These are phyloP conservation scores for Gallirallus australis DNA, from an alignment of 2,797 vertebrate genomes.

Conservation along the genomic window DNA sequence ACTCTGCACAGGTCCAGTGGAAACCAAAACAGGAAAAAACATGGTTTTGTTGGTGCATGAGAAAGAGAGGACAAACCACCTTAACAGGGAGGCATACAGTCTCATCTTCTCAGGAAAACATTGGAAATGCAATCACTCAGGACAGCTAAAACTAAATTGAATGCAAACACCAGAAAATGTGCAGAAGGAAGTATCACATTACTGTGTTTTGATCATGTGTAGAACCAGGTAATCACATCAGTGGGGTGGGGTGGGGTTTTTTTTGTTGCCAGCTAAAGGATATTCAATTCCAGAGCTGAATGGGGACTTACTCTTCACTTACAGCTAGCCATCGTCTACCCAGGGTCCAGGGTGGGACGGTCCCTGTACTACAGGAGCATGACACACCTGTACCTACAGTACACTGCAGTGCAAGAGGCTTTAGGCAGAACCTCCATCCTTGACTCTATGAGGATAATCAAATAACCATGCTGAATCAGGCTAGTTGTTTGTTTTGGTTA, in stretches of 20 bases:
- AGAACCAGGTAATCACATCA: not conserved
- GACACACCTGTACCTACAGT: not conserved
- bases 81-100: not conserved
- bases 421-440: not conserved
- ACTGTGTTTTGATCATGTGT: not conserved
- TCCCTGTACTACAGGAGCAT: not conserved
- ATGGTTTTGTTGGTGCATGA: not conserved
- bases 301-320: not conserved
- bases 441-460: not conserved
- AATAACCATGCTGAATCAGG: not conserved
- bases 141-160: slow-evolving; percentile 6
- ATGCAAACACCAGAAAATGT: not conserved
- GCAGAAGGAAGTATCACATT: not conserved
- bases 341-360: not conserved
- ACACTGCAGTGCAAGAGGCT: not conserved
- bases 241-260: rapidly evolving
- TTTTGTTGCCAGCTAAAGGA: not conserved
- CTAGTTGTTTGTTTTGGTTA: slow-evolving; percentile 25
- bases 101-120: not conserved
- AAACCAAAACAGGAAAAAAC: not conserved
- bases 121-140: not conserved
- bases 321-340: not conserved
- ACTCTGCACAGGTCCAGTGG: not conserved
- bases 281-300: slow-evolving; percentile 5
- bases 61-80: not conserved